A percentile compares a stretch with the other conserved stretches of the same genome.
phyloP scores from a whole-genome alignment of 1,140 invertebrate genomes.

The Drosophila kikkawai region DNA sequence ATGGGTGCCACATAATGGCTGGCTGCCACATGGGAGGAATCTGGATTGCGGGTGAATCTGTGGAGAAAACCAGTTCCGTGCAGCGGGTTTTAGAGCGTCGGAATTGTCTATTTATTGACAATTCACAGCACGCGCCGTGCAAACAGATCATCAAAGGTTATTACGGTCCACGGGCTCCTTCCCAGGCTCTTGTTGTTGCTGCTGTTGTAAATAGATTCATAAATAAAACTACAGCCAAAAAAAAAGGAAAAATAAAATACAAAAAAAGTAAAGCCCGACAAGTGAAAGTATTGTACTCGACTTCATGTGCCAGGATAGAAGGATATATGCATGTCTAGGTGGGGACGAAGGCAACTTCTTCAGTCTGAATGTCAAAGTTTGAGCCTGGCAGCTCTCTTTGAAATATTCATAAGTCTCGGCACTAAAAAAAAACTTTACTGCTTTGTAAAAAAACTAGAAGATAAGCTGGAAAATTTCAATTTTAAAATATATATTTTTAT shows the following conservation, averaged over 20 bases:
- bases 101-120: constrained; percentile 63
- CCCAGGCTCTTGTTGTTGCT: background rate
- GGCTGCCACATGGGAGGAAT: constrained; percentile 8
- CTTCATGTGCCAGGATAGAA: constrained; percentile 11
- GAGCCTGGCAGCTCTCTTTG: constrained; percentile 33
- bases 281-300: constrained; percentile 31
- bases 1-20: constrained; percentile 30
- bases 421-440: background rate
- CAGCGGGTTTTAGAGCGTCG: constrained; percentile 29
- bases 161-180: constrained; percentile 26
- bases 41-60: background rate
- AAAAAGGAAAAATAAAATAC: background rate
- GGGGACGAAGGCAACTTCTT: constrained; percentile 24
- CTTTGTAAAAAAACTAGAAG: no score
- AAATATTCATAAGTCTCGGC: constrained; percentile 57
- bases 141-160: constrained; percentile 65
- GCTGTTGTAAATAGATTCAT: constrained; percentile 57
- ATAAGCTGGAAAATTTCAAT: background rate
- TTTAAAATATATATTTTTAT: background rate
- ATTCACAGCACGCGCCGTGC: constrained; percentile 61
- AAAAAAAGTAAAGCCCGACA: constrained; percentile 8
- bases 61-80: background rate
- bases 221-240: constrained; percentile 45
- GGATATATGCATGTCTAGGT: constrained; percentile 17
- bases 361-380: constrained; percentile 57